Conservation (phyloP, 2,888 invertebrate genomes). For the Patella ulyssiponensis region DNA sequence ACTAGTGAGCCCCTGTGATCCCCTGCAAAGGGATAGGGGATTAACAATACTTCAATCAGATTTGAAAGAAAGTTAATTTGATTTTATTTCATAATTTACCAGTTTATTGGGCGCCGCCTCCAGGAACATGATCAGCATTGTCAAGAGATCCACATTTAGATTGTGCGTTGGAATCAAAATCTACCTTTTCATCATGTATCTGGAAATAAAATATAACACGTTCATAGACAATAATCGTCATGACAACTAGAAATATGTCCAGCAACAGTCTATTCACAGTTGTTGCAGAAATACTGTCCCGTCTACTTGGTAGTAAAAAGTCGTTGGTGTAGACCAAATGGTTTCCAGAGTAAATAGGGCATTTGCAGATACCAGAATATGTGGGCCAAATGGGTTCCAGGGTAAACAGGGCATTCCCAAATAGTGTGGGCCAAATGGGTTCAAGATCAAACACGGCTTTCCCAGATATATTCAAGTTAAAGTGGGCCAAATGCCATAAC, state of each 20-base stretch:
- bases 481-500: no score
- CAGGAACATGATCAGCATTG: constrained; percentile 51
- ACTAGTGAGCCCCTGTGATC: no score
- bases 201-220: not conserved
- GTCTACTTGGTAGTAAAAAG: not conserved
- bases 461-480: no score
- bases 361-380: no score
- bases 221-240: not conserved
- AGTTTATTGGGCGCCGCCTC: constrained; percentile 42
- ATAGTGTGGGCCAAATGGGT: no score
- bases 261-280: not conserved
- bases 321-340: not conserved
- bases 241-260: not conserved
- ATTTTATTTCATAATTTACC: not conserved
- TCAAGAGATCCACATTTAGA: constrained; percentile 55
- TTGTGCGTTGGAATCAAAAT: constrained; percentile 53
- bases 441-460: no score
- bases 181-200: constrained; percentile 18
- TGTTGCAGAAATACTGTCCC: not conserved
- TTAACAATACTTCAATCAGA: no score
- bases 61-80: no score
- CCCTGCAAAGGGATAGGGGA: no score
- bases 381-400: no score
- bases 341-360: no score
- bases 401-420: no score